Evolutionary conservation across 2,888 invertebrate genomes (phyloP).

Genomic region (Koerneria pararmatus): DNA sequence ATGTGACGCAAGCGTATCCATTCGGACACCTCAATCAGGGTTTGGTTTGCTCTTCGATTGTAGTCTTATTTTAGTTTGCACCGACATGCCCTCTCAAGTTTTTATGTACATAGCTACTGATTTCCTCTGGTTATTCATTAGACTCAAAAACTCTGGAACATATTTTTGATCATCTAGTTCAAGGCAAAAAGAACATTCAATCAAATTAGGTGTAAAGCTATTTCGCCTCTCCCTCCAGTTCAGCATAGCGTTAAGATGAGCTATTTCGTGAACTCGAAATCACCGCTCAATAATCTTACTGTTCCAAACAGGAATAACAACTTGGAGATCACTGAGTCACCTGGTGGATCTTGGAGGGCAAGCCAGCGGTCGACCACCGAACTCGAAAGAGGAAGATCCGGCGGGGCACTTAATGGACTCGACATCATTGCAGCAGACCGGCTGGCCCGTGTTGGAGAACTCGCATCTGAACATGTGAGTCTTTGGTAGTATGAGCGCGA

Average conservation of each 20-base stretch:
- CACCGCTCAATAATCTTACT: neutral
- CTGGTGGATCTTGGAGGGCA: constrained; percentile 53
- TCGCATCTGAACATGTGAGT: constrained; percentile 42
- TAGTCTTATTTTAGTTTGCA: too few relatives aligned
- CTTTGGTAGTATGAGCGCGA: too few relatives aligned
- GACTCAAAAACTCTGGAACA: neutral
- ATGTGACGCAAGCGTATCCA: constrained; percentile 48
- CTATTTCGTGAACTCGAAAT: neutral
- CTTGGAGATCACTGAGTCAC: too few relatives aligned
- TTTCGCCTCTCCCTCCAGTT: neutral
- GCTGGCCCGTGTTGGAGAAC: constrained; percentile 43
- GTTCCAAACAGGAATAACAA: too few relatives aligned
- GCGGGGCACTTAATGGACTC: constrained; percentile 46
- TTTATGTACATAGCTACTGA: too few relatives aligned
- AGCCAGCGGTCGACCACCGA: constrained; percentile 54
- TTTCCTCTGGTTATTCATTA: too few relatives aligned
- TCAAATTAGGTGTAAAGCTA: neutral
- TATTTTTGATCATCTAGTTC: neutral
- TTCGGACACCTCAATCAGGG: constrained; percentile 31
- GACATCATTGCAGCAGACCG: constrained; percentile 37
- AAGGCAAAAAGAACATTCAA: neutral
- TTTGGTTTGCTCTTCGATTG: neutral
- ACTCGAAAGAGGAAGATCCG: constrained; percentile 48
- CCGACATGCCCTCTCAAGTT: too few relatives aligned
- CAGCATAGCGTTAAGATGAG: neutral